A percentile compares a stretch with the other conserved stretches of the same genome.
Evolutionary conservation across 2,113 vertebrate genomes (phyloP).

Genomic region (Lasiurus cinereus): DNA sequence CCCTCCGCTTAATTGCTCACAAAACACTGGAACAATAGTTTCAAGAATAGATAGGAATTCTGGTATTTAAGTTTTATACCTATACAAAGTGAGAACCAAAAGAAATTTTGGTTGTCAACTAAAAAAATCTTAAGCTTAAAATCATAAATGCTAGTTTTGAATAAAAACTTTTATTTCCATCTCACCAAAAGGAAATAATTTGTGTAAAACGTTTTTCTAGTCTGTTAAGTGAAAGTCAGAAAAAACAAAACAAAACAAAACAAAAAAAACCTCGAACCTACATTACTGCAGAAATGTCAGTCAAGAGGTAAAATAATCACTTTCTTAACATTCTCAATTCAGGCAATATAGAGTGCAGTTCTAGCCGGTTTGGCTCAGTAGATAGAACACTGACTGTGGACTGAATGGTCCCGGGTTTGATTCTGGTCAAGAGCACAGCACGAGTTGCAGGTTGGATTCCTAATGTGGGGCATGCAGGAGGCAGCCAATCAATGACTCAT

Average conservation of each 20-base stretch:
- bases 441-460: no score
- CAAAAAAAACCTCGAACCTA: neutral
- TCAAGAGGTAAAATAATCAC: neutral
- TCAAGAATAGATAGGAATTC: conserved; percentile 25
- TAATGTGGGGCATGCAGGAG: no score
- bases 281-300: neutral
- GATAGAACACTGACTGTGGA: no score
- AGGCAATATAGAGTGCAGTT: neutral
- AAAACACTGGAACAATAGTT: neutral
- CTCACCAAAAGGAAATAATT: conserved; percentile 9
- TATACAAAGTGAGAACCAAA: neutral
- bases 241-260: neutral
- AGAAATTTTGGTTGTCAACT: conserved; percentile 26
- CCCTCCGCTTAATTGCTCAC: neutral
- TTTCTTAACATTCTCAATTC: conserved; percentile 4
- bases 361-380: no score
- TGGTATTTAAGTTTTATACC: neutral
- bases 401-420: no score
- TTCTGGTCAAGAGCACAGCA: no score
- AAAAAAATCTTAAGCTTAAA: neutral
- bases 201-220: neutral
- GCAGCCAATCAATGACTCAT: no score
- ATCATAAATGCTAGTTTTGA: neutral
- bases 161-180: neutral
- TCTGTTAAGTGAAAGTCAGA: neutral